Conservation (phyloP, 2,888 invertebrate genomes). For the Spicauda simplicius region DNA sequence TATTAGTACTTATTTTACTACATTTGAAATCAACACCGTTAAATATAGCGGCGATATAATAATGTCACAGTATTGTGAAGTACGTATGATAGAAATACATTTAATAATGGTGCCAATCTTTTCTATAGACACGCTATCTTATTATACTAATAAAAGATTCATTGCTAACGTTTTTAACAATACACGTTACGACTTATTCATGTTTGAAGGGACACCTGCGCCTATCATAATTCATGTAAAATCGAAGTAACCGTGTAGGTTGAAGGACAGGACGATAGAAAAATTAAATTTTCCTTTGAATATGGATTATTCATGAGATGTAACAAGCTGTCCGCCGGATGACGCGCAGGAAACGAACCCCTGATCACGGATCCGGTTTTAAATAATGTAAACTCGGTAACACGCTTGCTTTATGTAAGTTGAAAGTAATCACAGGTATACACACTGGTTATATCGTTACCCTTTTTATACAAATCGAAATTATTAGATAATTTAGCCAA, state of each 20-base stretch:
- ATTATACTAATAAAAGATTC: no score
- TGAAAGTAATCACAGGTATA: no score
- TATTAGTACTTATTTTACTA: no score
- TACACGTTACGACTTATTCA: not conserved
- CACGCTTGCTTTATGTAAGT: not conserved
- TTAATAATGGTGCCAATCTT: no score
- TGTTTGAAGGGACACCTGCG: not conserved
- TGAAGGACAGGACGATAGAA: conserved; percentile 41
- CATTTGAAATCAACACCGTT: no score
- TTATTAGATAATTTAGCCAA: no score
- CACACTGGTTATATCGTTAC: not conserved
- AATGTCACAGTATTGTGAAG: no score
- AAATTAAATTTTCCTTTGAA: conserved; percentile 54
- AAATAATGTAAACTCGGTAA: conserved; percentile 43
- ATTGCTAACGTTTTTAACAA: no score
- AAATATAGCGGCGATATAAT: no score
- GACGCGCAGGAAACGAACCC: conserved; percentile 52
- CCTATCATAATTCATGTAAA: conserved; percentile 8
- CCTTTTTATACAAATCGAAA: not conserved
- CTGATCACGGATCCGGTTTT: conserved; percentile 48
- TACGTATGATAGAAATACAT: no score
- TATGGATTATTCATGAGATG: conserved; percentile 59
- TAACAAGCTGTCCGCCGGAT: conserved; percentile 55
- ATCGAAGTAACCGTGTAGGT: conserved; percentile 2
- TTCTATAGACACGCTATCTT: no score